Percentiles rank a stretch among this genome's conserved stretches.
Conservation (phyloP, 2,113 vertebrate species). For the Hemichromis elongatus region DNA sequence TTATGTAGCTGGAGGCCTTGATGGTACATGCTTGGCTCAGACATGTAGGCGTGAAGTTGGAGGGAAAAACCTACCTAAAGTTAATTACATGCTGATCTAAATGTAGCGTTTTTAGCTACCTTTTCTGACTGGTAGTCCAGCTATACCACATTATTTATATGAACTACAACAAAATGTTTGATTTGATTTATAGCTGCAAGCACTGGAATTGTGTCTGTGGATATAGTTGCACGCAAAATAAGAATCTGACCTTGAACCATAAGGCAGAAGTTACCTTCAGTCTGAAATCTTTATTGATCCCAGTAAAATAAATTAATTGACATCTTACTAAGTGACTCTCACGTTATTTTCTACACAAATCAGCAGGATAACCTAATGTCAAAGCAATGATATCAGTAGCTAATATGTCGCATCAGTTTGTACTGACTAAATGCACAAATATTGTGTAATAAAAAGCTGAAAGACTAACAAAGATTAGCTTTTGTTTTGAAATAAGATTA, state of each 20-base stretch:
- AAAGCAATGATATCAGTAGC: background rate
- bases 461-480: background rate
- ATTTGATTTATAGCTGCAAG: background rate
- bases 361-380: background rate
- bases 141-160: background rate
- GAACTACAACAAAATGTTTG: background rate
- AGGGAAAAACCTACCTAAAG: background rate
- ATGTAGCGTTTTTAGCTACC: background rate
- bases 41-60: background rate
- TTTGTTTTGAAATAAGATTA: background rate
- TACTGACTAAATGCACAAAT: background rate
- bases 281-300: background rate
- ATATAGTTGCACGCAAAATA: background rate
- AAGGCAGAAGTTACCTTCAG: background rate
- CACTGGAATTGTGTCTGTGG: background rate
- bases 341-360: background rate
- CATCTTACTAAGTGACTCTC: background rate
- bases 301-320: background rate
- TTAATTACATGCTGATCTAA: background rate
- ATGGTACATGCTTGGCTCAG: slow-evolving; percentile 16
- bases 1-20: slow-evolving; percentile 70
- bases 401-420: background rate
- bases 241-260: background rate
- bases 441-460: background rate
- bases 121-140: background rate